A percentile compares a stretch with the other conserved stretches of the same genome.
These are phyloP conservation scores for Lithobates sylvaticus DNA, from an alignment of 2,797 vertebrate species.

Conservation along the genomic window DNA sequence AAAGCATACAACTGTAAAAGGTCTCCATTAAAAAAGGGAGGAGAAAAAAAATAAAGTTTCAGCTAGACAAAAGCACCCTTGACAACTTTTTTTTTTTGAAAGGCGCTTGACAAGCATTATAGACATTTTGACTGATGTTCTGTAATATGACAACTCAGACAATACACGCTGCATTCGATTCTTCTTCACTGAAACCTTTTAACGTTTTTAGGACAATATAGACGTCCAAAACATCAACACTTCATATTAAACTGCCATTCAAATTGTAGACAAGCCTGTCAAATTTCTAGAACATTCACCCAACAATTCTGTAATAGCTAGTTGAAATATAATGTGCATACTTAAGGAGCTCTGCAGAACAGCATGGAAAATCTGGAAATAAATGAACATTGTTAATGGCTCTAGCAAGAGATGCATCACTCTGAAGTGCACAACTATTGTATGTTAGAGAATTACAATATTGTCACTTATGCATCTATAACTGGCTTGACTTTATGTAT, in stretches of 20 bases:
- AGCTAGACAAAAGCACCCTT: background rate
- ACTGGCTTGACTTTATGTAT: too few species aligned
- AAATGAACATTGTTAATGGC: background rate
- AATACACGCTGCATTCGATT: constrained; percentile 13
- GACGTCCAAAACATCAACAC: constrained; percentile 17
- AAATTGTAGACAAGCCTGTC: constrained; percentile 14
- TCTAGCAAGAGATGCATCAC: background rate
- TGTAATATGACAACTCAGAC: constrained; percentile 1
- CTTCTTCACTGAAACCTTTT: constrained; percentile 9
- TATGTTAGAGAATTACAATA: background rate
- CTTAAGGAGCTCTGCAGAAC: background rate
- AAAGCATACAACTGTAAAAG: background rate
- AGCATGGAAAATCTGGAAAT: background rate
- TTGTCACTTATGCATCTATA: too few species aligned
- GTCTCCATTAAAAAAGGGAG: too few species aligned
- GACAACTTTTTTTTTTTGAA: constrained; percentile 4
- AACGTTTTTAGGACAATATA: constrained; percentile 7
- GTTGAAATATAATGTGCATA: background rate
- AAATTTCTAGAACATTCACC: background rate
- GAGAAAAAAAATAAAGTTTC: background rate
- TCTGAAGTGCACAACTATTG: background rate
- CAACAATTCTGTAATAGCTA: background rate
- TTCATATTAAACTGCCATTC: constrained; percentile 35
- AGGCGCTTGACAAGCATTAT: background rate
- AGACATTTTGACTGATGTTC: constrained; percentile 29